Base-by-base conservation (phyloP, 2,888 invertebrate genomes). In the Thalpophila matura region DNA sequence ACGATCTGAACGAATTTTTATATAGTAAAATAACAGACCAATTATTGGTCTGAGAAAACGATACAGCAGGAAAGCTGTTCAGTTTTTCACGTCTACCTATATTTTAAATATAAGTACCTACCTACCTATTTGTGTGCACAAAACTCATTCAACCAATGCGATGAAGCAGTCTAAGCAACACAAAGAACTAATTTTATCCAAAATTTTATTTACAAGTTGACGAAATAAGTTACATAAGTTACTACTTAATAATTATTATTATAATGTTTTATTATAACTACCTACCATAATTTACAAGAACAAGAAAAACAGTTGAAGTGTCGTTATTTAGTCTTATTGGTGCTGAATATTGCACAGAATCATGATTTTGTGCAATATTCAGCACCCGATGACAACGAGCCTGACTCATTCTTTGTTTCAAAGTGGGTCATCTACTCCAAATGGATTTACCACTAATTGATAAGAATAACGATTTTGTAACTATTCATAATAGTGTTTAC, bases 321-420 rank as follows among this genome's bases (percentile, higher is more conserved):
- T 16, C 3, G 22, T n/a, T 7, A 5, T 40, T 40, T 40, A 38
- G 14, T 59, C 4, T 14, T 55, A 18, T 12, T 35, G 6, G 33
- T n/a, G n/a, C n/a, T n/a, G n/a, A n/a, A n/a, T n/a, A n/a, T n/a
- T n/a, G n/a, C n/a, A n/a, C n/a, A n/a, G n/a, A n/a, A n/a, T 2
- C 26, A 31, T 38, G 31, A 47, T 53, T 69, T 69, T 62, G 43
- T 56, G 58, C 58, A 71, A 63, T 43, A 38, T 31, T 46, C 49
- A 51, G 54, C 49, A 40, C 49, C 53, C 57, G 56, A 51, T 86
- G 86, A 87, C 86, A 87, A 81, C 74, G 64, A 78, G 75, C 70
- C 85, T 92, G 91, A 92, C 85, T 93, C 91, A 91, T 83, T 90
- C 90, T 89, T 91, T 92, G 91, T 92, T 86, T 86, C 85, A 74